Percentiles rank a stretch among this genome's conserved stretches.
phyloP scores from a whole-genome alignment of 2,888 invertebrate species.

The Tanytarsus gracilentus region DNA sequence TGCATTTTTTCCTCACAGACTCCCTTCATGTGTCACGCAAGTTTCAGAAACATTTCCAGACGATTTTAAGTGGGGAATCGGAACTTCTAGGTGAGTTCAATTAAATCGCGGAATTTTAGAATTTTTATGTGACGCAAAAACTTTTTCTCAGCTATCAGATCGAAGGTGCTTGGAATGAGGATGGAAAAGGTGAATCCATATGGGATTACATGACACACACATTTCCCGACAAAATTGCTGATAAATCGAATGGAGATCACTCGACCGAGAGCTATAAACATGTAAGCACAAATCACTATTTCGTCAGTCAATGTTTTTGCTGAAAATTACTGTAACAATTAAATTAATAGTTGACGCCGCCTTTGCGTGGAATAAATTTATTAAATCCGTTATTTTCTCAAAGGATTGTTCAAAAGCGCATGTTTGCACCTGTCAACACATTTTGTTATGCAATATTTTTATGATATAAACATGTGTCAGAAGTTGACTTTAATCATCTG shows the following conservation, averaged over 20 bases:
- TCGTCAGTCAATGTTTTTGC: too few species aligned
- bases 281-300: constrained; percentile 35
- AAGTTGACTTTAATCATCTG: too few species aligned
- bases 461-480: background rate
- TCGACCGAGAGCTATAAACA: constrained; percentile 50
- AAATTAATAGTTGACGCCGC: background rate
- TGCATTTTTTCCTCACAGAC: background rate
- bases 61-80: constrained; percentile 42
- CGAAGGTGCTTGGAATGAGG: constrained; percentile 39
- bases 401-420: background rate
- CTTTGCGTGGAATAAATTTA: background rate
- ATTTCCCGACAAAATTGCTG: constrained; percentile 51
- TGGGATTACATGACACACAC: constrained; percentile 55
- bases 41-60: constrained; percentile 37
- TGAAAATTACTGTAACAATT: background rate
- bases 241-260: constrained; percentile 50
- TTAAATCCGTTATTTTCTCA: too few species aligned
- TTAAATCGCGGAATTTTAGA: background rate
- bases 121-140: background rate
- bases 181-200: constrained; percentile 49
- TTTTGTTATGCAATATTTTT: background rate
- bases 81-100: constrained; percentile 21
- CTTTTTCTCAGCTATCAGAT: constrained; percentile 29
- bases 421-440: background rate
- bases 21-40: background rate